These are phyloP conservation scores for Poecilia picta DNA, from an alignment of 2,797 vertebrate species.

Conservation along the genomic window DNA sequence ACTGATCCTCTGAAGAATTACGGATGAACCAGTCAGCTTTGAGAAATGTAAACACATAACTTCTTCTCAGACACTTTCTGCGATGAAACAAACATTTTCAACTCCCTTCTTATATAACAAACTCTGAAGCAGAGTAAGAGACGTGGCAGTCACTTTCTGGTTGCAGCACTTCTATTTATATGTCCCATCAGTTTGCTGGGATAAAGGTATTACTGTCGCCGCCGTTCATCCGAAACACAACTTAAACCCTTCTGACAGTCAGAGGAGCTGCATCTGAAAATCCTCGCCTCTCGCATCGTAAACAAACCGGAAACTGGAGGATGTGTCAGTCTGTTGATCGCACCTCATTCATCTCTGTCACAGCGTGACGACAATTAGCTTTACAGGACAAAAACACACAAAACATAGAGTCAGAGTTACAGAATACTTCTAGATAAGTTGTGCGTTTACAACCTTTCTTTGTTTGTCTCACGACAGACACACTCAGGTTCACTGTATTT, in stretches of 20 bases:
- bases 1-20: background rate
- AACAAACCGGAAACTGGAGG: constrained; percentile 5
- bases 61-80: background rate
- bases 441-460: background rate
- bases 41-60: background rate
- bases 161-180: constrained; percentile 21
- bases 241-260: constrained; percentile 31
- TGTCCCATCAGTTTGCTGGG: constrained; percentile 25
- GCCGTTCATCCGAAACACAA: constrained; percentile 18
- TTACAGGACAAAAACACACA: background rate
- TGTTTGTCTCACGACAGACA: too few species aligned
- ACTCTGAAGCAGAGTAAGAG: background rate
- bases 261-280: constrained; percentile 9
- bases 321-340: background rate
- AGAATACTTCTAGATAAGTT: background rate
- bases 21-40: background rate
- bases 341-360: constrained; percentile 2
- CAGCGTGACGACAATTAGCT: background rate
- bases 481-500: too few species aligned
- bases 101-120: background rate
- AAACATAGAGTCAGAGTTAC: background rate
- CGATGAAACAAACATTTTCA: background rate
- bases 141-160: background rate
- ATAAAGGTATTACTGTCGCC: constrained; percentile 43
- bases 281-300: background rate